Evolutionary conservation across 2,888 invertebrate genomes (phyloP).

Genomic region (Sarcophaga variegata): DNA sequence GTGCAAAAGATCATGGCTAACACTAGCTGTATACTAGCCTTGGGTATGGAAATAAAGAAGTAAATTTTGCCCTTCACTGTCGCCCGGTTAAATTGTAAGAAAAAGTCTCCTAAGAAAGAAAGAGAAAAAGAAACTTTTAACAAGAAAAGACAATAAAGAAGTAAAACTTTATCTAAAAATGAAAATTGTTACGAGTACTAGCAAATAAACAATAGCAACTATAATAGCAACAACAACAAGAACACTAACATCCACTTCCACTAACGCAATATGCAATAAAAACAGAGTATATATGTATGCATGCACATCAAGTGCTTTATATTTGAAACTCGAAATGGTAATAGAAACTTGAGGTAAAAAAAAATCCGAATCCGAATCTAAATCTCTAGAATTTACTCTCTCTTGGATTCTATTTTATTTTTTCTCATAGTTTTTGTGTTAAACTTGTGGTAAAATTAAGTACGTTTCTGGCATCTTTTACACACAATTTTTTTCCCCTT

Average conservation of each 20-base stretch:
- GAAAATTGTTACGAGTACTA: conserved; percentile 61
- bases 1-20: no score
- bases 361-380: background rate
- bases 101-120: conserved; percentile 4
- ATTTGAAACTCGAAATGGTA: conserved; percentile 44
- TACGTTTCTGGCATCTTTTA: background rate
- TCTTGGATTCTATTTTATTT: background rate
- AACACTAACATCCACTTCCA: conserved; percentile 31
- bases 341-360: conserved; percentile 52
- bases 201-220: conserved; percentile 46
- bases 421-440: conserved; percentile 16
- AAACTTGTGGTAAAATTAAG: conserved; percentile 47
- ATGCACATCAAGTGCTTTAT: conserved; percentile 22
- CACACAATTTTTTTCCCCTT: background rate
- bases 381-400: background rate
- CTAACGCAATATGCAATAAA: conserved; percentile 10
- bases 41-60: background rate
- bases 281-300: background rate
- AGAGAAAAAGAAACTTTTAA: background rate
- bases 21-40: background rate
- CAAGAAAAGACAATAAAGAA: conserved; percentile 56
- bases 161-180: conserved; percentile 60
- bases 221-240: background rate
- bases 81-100: background rate
- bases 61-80: conserved; percentile 14